Percentiles rank a stretch among this genome's conserved stretches.
Conservation (phyloP, 2,888 invertebrate species). For the Ochropleura plecta region DNA sequence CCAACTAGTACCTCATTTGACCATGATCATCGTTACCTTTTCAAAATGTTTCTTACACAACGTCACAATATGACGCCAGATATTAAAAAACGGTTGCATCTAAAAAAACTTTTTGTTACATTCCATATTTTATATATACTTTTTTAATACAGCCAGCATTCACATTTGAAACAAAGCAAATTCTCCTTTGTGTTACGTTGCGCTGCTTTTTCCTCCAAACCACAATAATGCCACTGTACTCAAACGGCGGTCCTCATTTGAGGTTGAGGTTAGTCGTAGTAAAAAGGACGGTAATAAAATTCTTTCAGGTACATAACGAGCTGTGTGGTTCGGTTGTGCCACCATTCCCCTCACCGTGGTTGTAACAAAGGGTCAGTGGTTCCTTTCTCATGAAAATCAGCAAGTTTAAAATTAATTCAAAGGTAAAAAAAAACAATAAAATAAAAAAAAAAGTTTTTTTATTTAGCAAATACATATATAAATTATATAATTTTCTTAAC, state of each 20-base stretch:
- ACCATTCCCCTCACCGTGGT: conserved; percentile 20
- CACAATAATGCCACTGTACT: conserved; percentile 75
- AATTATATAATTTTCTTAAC: not conserved
- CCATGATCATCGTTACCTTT: too few species aligned
- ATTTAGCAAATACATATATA: too few species aligned
- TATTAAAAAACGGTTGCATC: conserved; percentile 23
- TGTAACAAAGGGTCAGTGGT: conserved; percentile 14
- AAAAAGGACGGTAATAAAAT: conserved; percentile 71
- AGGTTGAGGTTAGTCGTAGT: conserved; percentile 70
- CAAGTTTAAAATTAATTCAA: not conserved
- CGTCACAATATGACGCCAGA: too few species aligned
- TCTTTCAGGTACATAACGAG: conserved; percentile 65
- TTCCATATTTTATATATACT: conserved; percentile 47
- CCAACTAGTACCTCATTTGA: too few species aligned
- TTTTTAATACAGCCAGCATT: conserved; percentile 42
- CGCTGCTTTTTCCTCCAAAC: conserved; percentile 71
- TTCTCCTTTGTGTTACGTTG: conserved; percentile 59
- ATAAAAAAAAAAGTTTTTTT: too few species aligned
- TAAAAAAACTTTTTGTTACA: conserved; percentile 11
- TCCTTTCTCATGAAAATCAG: conserved; percentile 7
- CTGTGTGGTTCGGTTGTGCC: conserved; percentile 39
- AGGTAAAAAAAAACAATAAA: not conserved
- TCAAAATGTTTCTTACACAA: too few species aligned
- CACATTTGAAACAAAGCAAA: conserved; percentile 64
- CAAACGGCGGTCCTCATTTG: conserved; percentile 74